Evolutionary conservation across 2,888 invertebrate genomes (phyloP).

Genomic region (Drosophila multiciliata): DNA sequence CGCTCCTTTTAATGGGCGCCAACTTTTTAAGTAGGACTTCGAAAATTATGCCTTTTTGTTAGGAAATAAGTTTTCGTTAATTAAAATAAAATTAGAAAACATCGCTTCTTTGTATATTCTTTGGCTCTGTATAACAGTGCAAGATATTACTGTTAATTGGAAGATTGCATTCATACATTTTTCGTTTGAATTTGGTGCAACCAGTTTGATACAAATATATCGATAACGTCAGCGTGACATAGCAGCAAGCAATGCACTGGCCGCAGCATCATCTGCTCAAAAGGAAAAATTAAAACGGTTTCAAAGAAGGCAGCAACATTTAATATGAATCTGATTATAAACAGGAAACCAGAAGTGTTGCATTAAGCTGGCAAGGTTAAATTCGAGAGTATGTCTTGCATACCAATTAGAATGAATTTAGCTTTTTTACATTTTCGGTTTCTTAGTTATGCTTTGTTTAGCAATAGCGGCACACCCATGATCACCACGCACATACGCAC

Average conservation of each 20-base stretch:
- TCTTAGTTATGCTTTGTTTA: conserved; percentile 49
- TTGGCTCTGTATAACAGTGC: not conserved
- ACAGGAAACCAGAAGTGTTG: conserved; percentile 6
- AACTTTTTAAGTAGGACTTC: not conserved
- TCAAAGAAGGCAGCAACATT: conserved; percentile 9
- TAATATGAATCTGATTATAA: conserved; percentile 1
- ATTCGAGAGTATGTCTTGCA: conserved; percentile 17
- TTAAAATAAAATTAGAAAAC: not conserved
- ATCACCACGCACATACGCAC: conserved; percentile 31
- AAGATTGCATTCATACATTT: not conserved
- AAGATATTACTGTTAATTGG: not conserved
- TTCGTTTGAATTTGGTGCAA: not conserved
- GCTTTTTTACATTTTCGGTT: conserved; percentile 8
- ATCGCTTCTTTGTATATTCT: not conserved
- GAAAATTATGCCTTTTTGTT: not conserved
- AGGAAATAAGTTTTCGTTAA: not conserved
- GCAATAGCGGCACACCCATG: conserved; percentile 34
- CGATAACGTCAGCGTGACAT: conserved; percentile 41
- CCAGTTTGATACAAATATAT: conserved; percentile 19
- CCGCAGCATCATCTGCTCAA: conserved; percentile 15
- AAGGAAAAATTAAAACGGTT: conserved; percentile 26
- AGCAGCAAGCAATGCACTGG: conserved; percentile 36
- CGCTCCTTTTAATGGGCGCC: not conserved
- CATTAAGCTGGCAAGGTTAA: conserved; percentile 21
- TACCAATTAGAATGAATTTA: conserved; percentile 30